Conservation (phyloP, 2,888 invertebrate genomes). For the Antitype chi region DNA sequence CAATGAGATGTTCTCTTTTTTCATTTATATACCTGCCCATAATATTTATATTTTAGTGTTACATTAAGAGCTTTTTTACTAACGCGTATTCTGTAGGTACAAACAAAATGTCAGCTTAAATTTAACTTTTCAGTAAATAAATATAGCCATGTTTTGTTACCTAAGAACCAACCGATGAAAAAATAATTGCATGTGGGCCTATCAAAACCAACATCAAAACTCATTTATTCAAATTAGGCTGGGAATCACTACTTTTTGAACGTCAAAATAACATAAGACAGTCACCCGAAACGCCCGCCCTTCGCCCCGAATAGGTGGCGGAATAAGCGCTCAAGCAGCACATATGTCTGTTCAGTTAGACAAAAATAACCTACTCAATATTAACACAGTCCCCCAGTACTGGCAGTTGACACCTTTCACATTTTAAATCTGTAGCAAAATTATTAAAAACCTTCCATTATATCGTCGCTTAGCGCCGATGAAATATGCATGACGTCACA, state of each 20-base stretch:
- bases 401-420: slow-evolving; percentile 19
- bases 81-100: neutral
- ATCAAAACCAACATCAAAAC: neutral
- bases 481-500: slow-evolving; percentile 60
- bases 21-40: too few relatives aligned
- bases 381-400: neutral
- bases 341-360: neutral
- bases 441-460: slow-evolving; percentile 47
- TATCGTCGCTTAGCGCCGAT: slow-evolving; percentile 29
- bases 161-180: neutral
- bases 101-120: neutral
- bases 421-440: slow-evolving; percentile 39
- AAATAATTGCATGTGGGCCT: neutral
- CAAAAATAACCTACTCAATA: neutral
- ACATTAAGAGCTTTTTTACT: neutral
- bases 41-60: too few relatives aligned
- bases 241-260: neutral
- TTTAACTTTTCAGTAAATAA: neutral
- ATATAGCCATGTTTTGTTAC: neutral
- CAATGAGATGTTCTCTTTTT: too few relatives aligned
- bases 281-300: too few relatives aligned
- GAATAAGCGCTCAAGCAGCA: neutral
- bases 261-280: neutral
- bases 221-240: neutral
- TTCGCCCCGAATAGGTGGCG: neutral